Evolutionary conservation across 92 coral and sea anemone species (phyloP), one percentile per base, ranked within the genome.

Genomic region (Siderastrea radians): DNA sequence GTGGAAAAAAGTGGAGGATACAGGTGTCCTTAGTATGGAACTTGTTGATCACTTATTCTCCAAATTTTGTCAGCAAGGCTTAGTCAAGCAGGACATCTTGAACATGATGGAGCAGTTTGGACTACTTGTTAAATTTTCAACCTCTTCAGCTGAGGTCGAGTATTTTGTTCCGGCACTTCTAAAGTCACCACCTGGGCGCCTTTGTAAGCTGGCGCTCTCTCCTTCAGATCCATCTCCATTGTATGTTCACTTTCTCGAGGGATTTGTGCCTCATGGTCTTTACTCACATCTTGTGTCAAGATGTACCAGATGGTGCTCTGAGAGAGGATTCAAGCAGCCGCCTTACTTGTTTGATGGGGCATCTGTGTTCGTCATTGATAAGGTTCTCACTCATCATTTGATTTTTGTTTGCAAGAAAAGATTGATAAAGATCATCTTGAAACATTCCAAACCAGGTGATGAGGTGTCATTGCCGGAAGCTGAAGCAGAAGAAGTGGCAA

Each of bases 341-440:
- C 65, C 65, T 0, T 13, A 76, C 55, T 89, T 89, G 58, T 77
- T 63, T 11, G 84, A 66, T 38, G 88, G 84, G 65, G 65, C 3
- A 0, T 60, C 11, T 54, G 74, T 12, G 89, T 89, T 60, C 88
- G 88, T 43, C 92, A 85, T 83, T 14, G 88, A 87, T 8, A 60
- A 11, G 17, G 19, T 38, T 45, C 66, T 55, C 45, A 81, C 8
- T 14, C 61, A 78, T 59, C 86, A 87, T 61, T 74, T 87, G 38
- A 57, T 71, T 71, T 72, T 87, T 6, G 8, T 87, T 51, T 26
- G 38, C 38, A 26, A 26, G 38, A 26, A 26, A 26, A 26, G 38
- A 26, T 26, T 26, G 38, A 26, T 26, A 26, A 26, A 26, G 38
- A 26, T 26, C 38, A 26, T 26, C 38, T 26, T 26, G 38, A 26